These are phyloP conservation scores for Mamestra brassicae DNA, from an alignment of 2,888 invertebrate genomes.

Conservation along the genomic window DNA sequence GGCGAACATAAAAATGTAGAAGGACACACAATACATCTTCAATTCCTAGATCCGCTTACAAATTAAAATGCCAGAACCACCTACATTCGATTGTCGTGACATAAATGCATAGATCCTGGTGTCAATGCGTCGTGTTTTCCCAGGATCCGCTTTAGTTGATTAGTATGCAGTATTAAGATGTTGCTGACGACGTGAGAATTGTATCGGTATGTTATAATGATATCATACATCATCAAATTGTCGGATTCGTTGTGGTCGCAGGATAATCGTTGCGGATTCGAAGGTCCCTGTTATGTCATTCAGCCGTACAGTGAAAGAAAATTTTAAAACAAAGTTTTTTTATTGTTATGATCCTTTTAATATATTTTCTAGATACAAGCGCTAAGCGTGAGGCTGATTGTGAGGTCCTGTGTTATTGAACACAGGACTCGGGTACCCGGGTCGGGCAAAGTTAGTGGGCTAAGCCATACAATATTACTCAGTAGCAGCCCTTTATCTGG, in stretches of 20 bases:
- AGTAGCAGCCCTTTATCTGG: neutral
- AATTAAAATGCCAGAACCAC: constrained; percentile 51
- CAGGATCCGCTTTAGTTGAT: constrained; percentile 57
- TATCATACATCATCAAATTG: constrained; percentile 44
- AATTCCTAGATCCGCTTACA: constrained; percentile 55
- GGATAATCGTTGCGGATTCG: neutral
- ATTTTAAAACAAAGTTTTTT: too few species aligned
- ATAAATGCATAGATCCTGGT: constrained; percentile 55
- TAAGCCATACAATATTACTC: neutral
- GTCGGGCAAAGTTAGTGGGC: too few species aligned
- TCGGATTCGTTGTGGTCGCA: neutral
- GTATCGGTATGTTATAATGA: constrained; percentile 31
- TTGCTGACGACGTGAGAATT: constrained; percentile 29
- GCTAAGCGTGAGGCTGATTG: too few species aligned
- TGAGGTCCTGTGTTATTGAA: too few species aligned
- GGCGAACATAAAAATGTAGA: constrained; percentile 4
- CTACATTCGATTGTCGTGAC: constrained; percentile 48
- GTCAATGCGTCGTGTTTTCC: constrained; percentile 50
- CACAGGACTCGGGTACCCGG: too few species aligned
- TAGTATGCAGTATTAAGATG: constrained; percentile 46
- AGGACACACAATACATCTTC: constrained; percentile 6
- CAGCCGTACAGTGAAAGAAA: too few species aligned
- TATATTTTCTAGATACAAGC: too few species aligned
- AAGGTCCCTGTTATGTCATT: neutral
- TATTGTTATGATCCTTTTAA: too few species aligned